Evolutionary conservation across 2,888 invertebrate species (phyloP).

Genomic region (Acanthacorydalis orientalis): DNA sequence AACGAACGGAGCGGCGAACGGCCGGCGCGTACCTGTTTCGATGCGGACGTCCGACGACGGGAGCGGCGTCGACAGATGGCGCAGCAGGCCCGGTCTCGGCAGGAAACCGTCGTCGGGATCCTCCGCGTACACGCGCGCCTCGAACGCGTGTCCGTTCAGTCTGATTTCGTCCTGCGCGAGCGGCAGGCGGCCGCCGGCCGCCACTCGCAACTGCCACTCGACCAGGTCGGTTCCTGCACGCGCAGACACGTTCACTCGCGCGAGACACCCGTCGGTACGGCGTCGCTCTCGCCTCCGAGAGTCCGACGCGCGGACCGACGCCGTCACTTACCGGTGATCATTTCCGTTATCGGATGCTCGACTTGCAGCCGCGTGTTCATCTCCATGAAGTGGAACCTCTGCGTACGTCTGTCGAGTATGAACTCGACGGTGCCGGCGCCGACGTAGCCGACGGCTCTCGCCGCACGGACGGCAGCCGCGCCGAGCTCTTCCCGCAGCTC

Average conservation of each 20-base stretch:
- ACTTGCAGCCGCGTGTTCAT: conserved; percentile 97
- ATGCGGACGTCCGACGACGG: conserved; percentile 53
- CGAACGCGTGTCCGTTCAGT: conserved; percentile 79
- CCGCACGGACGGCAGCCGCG: conserved; percentile 82
- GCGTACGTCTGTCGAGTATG: conserved; percentile 70
- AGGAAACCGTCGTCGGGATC: conserved; percentile 70
- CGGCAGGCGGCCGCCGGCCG: conserved; percentile 75
- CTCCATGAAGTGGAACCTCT: conserved; percentile 97
- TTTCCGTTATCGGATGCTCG: conserved; percentile 94
- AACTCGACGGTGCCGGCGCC: conserved; percentile 99
- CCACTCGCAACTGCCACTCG: conserved; percentile 91
- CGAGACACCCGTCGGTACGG: too few relatives aligned
- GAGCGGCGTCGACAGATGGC: conserved; percentile 56
- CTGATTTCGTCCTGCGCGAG: conserved; percentile 60
- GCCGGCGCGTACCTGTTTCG: conserved; percentile 46
- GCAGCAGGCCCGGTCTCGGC: conserved; percentile 80
- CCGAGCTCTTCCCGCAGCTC: conserved; percentile 64
- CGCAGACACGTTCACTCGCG: too few relatives aligned
- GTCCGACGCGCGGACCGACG: not conserved
- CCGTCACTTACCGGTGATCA: conserved; percentile 59
- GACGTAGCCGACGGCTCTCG: conserved; percentile 88
- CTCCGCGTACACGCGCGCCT: conserved; percentile 94
- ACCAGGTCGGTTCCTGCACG: conserved; percentile 70
- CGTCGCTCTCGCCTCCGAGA: not conserved
- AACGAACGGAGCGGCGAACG: not conserved